phyloP scores from a whole-genome alignment of 2,888 invertebrate species.

The Doris montereyensis region DNA sequence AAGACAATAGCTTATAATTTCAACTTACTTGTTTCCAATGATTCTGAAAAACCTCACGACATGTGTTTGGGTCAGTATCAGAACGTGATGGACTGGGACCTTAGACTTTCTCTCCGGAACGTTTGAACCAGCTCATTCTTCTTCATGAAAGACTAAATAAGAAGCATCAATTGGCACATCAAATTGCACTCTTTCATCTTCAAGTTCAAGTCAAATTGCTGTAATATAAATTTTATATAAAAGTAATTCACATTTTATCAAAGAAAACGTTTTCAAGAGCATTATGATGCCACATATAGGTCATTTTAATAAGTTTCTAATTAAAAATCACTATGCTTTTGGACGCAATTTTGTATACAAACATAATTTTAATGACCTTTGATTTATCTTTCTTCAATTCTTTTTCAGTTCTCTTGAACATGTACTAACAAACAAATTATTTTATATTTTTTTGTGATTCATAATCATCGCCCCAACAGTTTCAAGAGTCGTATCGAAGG shows the following conservation, averaged over 20 bases:
- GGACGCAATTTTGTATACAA: too few species aligned
- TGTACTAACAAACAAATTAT: too few species aligned
- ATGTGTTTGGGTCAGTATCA: constrained; percentile 81
- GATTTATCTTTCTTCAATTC: too few species aligned
- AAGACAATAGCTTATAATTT: background rate
- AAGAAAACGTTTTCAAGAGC: background rate
- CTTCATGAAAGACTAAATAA: constrained; percentile 15
- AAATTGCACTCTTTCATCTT: constrained; percentile 20
- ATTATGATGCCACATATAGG: too few species aligned
- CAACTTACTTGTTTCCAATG: constrained; percentile 91
- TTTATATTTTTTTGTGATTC: too few species aligned
- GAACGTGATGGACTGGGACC: constrained; percentile 45
- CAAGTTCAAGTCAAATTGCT: constrained; percentile 10
- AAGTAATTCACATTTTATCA: constrained; percentile 43
- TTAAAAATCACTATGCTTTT: too few species aligned
- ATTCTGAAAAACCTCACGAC: constrained; percentile 83
- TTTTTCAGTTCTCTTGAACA: too few species aligned
- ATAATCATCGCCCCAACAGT: too few species aligned
- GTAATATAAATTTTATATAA: background rate
- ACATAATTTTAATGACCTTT: too few species aligned
- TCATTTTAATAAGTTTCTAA: too few species aligned
- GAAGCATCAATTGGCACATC: too few species aligned
- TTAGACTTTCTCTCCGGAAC: constrained; percentile 38
- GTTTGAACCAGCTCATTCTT: constrained; percentile 45
- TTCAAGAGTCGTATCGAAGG: too few species aligned